Conservation (phyloP, 1,140 invertebrate species). For the Neodiprion pinetum region DNA sequence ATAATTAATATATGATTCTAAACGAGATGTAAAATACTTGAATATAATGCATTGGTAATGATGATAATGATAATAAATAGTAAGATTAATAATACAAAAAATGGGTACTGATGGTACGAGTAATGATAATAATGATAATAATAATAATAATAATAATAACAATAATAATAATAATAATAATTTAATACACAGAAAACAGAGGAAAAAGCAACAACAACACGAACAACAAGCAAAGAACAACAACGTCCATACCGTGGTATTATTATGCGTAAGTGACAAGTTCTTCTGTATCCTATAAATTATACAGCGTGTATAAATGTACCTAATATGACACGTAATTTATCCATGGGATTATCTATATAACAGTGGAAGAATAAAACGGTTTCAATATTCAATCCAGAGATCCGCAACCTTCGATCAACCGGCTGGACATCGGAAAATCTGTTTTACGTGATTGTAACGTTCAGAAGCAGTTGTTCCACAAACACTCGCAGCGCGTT, state of each 20-base stretch:
- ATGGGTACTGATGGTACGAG: no score
- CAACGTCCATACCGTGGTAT: constrained; percentile 33
- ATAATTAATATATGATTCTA: constrained; percentile 10
- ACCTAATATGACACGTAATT: constrained; percentile 57
- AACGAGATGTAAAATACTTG: not conserved
- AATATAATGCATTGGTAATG: no score
- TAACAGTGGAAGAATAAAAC: constrained; percentile 56
- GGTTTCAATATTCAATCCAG: constrained; percentile 57
- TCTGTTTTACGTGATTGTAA: no score
- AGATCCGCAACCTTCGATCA: not conserved
- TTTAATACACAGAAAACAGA: constrained; percentile 8
- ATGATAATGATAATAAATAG: no score
- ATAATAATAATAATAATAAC: not conserved
- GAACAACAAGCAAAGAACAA: constrained; percentile 13
- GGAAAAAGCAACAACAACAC: constrained; percentile 8
- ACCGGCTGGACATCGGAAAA: not conserved
- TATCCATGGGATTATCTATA: constrained; percentile 53
- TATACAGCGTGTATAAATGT: constrained; percentile 58
- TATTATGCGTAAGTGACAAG: constrained; percentile 36
- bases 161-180: constrained; percentile 5
- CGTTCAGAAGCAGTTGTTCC: no score
- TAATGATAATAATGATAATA: not conserved
- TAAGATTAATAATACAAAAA: no score
- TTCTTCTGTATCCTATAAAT: constrained; percentile 45
- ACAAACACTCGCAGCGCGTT: no score